These are phyloP conservation scores for Pollenia angustigena DNA, from an alignment of 2,888 invertebrate genomes.

Conservation along the genomic window DNA sequence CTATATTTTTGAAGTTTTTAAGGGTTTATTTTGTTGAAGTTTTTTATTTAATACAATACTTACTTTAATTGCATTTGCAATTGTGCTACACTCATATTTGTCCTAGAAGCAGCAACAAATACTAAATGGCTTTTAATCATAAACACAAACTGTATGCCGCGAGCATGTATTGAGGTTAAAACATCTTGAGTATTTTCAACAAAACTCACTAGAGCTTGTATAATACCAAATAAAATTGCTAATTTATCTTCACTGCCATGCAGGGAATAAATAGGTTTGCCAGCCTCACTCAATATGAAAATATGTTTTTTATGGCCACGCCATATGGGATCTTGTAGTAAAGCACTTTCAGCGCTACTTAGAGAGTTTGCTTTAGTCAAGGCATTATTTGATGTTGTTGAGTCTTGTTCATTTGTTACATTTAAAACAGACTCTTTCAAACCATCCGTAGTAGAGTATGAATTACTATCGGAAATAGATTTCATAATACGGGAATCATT, in stretches of 20 bases:
- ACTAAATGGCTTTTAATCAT: slow-evolving; percentile 95
- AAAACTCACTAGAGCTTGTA: slow-evolving; percentile 96
- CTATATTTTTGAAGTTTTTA: too few species aligned
- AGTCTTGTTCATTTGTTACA: background rate
- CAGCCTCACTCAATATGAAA: slow-evolving; percentile 97
- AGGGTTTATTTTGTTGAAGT: too few species aligned
- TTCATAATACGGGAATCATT: background rate
- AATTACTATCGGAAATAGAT: slow-evolving; percentile 19
- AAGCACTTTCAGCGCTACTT: slow-evolving; percentile 25
- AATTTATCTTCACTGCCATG: slow-evolving; percentile 97
- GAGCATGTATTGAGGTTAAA: slow-evolving; percentile 93
- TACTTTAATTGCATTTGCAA: slow-evolving; percentile 94
- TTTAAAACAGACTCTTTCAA: background rate
- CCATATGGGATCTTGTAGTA: slow-evolving; percentile 87
- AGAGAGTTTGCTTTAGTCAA: slow-evolving; percentile 33
- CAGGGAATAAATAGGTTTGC: slow-evolving; percentile 98
- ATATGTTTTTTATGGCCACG: slow-evolving; percentile 94
- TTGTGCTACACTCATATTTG: slow-evolving; percentile 92
- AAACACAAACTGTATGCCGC: slow-evolving; percentile 95
- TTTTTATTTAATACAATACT: slow-evolving; percentile 81
- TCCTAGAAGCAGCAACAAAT: slow-evolving; percentile 93
- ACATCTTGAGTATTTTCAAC: slow-evolving; percentile 93
- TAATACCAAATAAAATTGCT: slow-evolving; percentile 96
- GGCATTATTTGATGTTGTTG: background rate
- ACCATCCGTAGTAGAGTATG: background rate